These are phyloP conservation scores for Episyrphus balteatus DNA, from an alignment of 1,140 invertebrate genomes.

Conservation along the genomic window DNA sequence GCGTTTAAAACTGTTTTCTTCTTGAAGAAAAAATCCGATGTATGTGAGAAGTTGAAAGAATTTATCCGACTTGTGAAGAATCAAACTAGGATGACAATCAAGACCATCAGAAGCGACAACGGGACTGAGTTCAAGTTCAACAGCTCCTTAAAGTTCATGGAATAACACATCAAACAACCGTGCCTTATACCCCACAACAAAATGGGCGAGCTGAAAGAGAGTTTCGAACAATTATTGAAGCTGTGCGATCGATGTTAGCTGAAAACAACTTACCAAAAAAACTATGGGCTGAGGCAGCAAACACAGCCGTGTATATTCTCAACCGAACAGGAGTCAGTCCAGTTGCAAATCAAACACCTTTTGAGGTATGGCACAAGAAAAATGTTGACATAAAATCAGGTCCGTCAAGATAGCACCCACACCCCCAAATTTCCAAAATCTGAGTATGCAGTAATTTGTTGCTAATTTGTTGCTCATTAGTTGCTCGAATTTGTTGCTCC, in stretches of 20 bases:
- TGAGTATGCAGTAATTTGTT: too few species aligned
- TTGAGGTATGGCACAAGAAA: constrained; percentile 20
- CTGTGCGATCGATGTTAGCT: constrained; percentile 3
- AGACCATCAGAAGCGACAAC: constrained; percentile 29
- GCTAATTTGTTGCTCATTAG: too few species aligned
- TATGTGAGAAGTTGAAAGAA: constrained; percentile 27
- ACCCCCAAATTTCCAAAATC: too few species aligned
- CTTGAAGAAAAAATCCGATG: constrained; percentile 34
- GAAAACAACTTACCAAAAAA: background rate
- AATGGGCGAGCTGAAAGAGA: constrained; percentile 23
- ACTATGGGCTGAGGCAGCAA: constrained; percentile 29
- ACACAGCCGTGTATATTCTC: constrained; percentile 26
- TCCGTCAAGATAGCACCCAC: too few species aligned
- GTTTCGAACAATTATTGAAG: constrained; percentile 18
- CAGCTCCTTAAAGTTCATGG: constrained; percentile 15
- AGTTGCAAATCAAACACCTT: constrained; percentile 18
- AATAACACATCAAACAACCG: constrained; percentile 14
- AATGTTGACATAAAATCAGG: too few species aligned
- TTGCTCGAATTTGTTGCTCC: too few species aligned
- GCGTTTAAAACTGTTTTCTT: too few species aligned
- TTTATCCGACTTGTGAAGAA: constrained; percentile 26
- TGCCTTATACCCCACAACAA: constrained; percentile 18
- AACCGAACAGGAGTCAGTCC: constrained; percentile 24
- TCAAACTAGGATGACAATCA: constrained; percentile 13
- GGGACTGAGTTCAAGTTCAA: constrained; percentile 35